Base-by-base conservation (phyloP, 2,797 vertebrate genomes). In the Clarias fuscus region DNA sequence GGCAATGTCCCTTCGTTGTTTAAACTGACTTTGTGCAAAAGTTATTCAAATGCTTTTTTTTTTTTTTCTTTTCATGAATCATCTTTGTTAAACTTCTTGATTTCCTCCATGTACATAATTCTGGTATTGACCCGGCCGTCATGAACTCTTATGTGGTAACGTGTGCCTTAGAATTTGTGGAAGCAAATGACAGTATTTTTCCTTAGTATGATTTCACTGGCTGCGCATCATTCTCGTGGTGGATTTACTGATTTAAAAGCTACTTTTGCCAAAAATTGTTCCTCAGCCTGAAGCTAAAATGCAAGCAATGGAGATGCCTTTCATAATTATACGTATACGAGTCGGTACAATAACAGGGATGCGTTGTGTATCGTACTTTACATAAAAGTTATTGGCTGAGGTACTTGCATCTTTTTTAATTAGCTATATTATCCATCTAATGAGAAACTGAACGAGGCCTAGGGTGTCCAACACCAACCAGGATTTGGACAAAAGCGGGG, bases 141-240 rank as follows among this genome's bases (percentile, higher is more conserved):
- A 58, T 22, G 27, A 70, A 58, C n/a, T 58, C 0, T 56, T 27
- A n/a, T 62, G 20, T 30, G 27, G 30, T 61, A 40, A n/a, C 13
- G 40, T 7, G 61, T 78, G 22, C 22, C 75, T 70, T 85, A 40
- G 53, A 37, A 14, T 62, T 27, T 27, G 0, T 53, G 70, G 37
- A 33, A 33, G 33, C 72, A 40, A 85, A 59, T 70, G 37, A 82
- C 78, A 65, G 70, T 75, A 82, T 82, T 86, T 80, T 82, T 64
- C 7, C 7, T 53, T 10, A 58, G 22, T 22, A 22, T 7, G 76
- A 62, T 65, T 65, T 53, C 18, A 76, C 61, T 65, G n/a, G 59
- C 14, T 76, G 20, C 18, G 48, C 4, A 64, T 64, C 11, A 71
- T 37, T 20, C 53, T 24, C 5, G 7, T 43, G 22, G 27, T 83